Percentiles rank a stretch among this genome's conserved stretches.
phyloP scores from a whole-genome alignment of 2,797 vertebrate species.

The Crenuchus spilurus region DNA sequence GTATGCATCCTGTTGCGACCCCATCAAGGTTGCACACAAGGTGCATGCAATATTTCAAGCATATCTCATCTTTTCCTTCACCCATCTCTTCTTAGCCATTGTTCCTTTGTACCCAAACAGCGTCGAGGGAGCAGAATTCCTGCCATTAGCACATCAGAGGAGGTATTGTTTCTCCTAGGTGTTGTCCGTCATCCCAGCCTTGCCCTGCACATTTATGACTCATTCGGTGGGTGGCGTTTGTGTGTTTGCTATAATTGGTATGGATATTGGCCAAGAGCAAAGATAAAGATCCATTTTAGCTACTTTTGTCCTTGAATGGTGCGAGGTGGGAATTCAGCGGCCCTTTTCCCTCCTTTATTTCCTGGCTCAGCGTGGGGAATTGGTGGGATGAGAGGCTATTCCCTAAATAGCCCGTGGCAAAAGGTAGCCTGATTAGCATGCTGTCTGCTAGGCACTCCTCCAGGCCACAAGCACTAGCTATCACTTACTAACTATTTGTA shows the following conservation, averaged over 20 bases:
- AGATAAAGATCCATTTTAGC: constrained; percentile 81
- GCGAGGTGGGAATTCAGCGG: constrained; percentile 74
- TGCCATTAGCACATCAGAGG: constrained; percentile 39
- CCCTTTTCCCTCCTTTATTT: constrained; percentile 68
- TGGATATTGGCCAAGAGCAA: constrained; percentile 83
- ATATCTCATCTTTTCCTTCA: constrained; percentile 3
- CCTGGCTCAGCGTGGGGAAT: constrained; percentile 72
- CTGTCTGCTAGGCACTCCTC: constrained; percentile 80
- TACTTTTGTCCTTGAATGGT: constrained; percentile 84
- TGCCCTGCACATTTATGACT: constrained; percentile 71
- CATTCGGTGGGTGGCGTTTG: constrained; percentile 66
- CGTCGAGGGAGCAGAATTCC: background rate
- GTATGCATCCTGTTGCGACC: background rate
- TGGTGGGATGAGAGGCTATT: constrained; percentile 84
- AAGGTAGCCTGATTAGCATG: constrained; percentile 86
- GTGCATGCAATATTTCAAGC: constrained; percentile 4
- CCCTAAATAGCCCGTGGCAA: constrained; percentile 85
- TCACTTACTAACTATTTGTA: constrained; percentile 87
- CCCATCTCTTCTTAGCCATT: constrained; percentile 8
- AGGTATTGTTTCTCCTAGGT: constrained; percentile 18
- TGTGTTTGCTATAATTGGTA: constrained; percentile 75
- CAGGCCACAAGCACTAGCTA: constrained; percentile 79
- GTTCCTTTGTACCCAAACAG: constrained; percentile 7
- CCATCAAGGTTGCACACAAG: constrained; percentile 4
- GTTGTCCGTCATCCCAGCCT: constrained; percentile 45